Conservation (phyloP, 2,888 invertebrate species). For the Oxyteleia sp. region DNA sequence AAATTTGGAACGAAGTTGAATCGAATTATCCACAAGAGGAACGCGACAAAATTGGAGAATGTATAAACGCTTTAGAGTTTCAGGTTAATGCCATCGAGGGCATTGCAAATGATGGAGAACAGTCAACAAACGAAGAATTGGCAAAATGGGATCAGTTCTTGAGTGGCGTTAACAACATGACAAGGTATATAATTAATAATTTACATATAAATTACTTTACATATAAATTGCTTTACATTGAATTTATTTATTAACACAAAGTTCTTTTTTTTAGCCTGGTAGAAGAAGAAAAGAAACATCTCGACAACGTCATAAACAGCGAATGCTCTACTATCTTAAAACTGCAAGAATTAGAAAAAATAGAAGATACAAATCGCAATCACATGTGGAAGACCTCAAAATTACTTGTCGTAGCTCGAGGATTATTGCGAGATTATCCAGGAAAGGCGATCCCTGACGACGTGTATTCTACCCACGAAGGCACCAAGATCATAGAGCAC, state of each 20-base stretch:
- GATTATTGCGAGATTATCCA: slow-evolving; percentile 91
- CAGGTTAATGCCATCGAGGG: slow-evolving; percentile 92
- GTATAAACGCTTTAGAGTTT: slow-evolving; percentile 89
- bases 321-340: slow-evolving; percentile 91
- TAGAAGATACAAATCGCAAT: slow-evolving; percentile 91
- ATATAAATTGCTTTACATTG: too few species aligned
- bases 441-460: slow-evolving; percentile 91
- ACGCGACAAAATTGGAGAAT: slow-evolving; percentile 89
- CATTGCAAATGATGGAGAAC: slow-evolving; percentile 90
- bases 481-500: slow-evolving; percentile 91
- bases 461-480: slow-evolving; percentile 91
- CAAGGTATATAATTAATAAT: slow-evolving; percentile 86
- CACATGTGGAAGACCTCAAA: slow-evolving; percentile 90
- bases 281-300: slow-evolving; percentile 85
- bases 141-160: slow-evolving; percentile 92
- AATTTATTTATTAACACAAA: neutral
- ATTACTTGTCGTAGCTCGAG: slow-evolving; percentile 90
- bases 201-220: too few species aligned
- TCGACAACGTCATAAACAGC: slow-evolving; percentile 89
- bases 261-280: slow-evolving; percentile 77
- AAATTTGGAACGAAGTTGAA: slow-evolving; percentile 88
- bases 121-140: slow-evolving; percentile 89
- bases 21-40: slow-evolving; percentile 85
- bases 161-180: slow-evolving; percentile 90
- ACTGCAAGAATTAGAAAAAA: slow-evolving; percentile 91